Base-by-base conservation (phyloP, 2,797 vertebrate species). In the Apogon hyalosoma region DNA sequence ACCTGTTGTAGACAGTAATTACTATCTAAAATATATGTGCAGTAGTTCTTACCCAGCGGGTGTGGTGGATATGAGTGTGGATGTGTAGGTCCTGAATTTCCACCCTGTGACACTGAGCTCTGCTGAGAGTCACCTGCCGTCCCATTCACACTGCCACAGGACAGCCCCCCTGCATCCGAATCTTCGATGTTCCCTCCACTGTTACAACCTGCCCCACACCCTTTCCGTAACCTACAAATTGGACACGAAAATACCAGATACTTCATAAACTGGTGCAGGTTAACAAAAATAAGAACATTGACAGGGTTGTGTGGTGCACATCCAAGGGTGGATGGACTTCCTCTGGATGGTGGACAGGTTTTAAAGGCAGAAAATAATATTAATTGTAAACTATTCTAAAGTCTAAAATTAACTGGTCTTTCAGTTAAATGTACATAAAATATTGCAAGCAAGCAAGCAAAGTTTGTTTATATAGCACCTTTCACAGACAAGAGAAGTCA, bases 161-260 rank as follows among this genome's bases (percentile, higher is more conserved):
- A 96, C 88, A 96, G 77, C 19, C 95, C 96, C 24, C 96, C 97
- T 38, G 91, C 93, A 59, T 98, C 97, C 0, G 95, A 95, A 79
- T 98, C 98, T 92, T 99, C 98, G 11, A 98, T 98, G 57, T 99
- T 99, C 51, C 98, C 98, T 1, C 98, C 98, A 1, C 98, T 99
- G 92, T 99, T 99, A 82, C 98, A 99, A 21, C 98, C 98, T 3
- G 98, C 98, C 19, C 98, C 98, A 60, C 98, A 99, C 58, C 98
- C 98, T 85, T 98, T 99, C 56, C 98, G 94, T 66, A 99, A 89
- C 80, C 98, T 99, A 59, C 9, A 10, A 28, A 14, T 52, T 40
- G 14, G 7, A 57, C n/a, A 68, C 14, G 15, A 39, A 4, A 60
- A 31, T 9, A 28, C 14, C 15, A 10, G 6, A 39, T 6, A 15